phyloP scores from a whole-genome alignment of 2,888 invertebrate genomes.

The Bibio marci region DNA sequence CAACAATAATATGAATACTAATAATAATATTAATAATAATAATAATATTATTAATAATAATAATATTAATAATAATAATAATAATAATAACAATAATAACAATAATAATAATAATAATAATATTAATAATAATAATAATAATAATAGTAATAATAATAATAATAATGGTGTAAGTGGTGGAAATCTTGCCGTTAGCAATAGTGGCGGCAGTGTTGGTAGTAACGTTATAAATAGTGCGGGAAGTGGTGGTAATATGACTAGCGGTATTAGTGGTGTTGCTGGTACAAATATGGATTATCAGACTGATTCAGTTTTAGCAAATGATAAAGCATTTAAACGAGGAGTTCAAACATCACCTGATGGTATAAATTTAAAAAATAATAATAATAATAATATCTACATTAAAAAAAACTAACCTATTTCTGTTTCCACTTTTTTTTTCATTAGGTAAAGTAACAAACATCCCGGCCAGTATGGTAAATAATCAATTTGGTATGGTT shows the following conservation, averaged over 20 bases:
- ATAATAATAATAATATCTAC: too few relatives aligned
- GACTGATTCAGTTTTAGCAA: slow-evolving; percentile 25
- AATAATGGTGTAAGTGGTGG: slow-evolving; percentile 12
- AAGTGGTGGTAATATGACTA: slow-evolving; percentile 11
- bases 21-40: slow-evolving; percentile 14
- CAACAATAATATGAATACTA: slow-evolving; percentile 17
- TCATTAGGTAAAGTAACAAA: slow-evolving; percentile 83
- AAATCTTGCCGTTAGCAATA: slow-evolving; percentile 13
- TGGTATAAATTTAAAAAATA: slow-evolving; percentile 39
- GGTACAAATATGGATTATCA: slow-evolving; percentile 18
- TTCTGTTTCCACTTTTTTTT: slow-evolving; percentile 3
- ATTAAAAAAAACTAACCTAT: slow-evolving; percentile 5
- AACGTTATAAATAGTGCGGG: slow-evolving; percentile 10
- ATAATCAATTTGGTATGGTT: slow-evolving; percentile 98
- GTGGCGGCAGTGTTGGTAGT: slow-evolving; percentile 14
- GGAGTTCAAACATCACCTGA: slow-evolving; percentile 93
- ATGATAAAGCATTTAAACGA: slow-evolving; percentile 42
- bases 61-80: slow-evolving; percentile 14
- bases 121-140: slow-evolving; percentile 11
- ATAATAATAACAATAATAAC: background rate
- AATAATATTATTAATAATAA: slow-evolving; percentile 15
- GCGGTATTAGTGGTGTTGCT: slow-evolving; percentile 15
- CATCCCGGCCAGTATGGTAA: slow-evolving; percentile 97
- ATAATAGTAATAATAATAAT: background rate
- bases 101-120: slow-evolving; percentile 14